Conservation (phyloP, 2,113 vertebrate species). For the Perca fluviatilis region DNA sequence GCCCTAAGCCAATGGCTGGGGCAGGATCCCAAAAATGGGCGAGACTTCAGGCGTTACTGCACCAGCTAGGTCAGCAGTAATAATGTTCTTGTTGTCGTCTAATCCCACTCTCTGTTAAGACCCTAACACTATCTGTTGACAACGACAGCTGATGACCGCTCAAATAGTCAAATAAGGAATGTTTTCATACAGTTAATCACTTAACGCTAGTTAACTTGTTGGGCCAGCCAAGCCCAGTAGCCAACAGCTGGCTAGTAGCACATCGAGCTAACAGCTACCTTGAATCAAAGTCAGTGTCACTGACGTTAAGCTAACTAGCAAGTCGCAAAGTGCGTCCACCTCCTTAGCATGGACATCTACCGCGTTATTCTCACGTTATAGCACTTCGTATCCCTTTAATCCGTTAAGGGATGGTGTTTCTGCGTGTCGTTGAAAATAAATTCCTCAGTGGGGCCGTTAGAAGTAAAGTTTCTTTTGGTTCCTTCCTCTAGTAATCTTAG, state of each 20-base stretch:
- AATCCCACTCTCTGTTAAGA: conserved; percentile 12
- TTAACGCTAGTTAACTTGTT: conserved; percentile 70
- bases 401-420: conserved; percentile 34
- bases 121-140: conserved; percentile 2
- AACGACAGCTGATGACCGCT: neutral
- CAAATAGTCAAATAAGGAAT: neutral
- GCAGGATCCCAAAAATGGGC: conserved; percentile 75
- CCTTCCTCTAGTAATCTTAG: conserved; percentile 84
- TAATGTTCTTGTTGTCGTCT: conserved; percentile 47
- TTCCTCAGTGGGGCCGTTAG: conserved; percentile 68
- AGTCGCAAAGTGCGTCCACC: conserved; percentile 65
- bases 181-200: conserved; percentile 57
- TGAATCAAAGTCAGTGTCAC: conserved; percentile 79
- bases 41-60: conserved; percentile 74
- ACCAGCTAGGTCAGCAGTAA: conserved; percentile 72
- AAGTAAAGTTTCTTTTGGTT: conserved; percentile 86
- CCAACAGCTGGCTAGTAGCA: conserved; percentile 73
- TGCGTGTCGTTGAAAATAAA: conserved; percentile 40
- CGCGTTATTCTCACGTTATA: conserved; percentile 16
- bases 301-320: conserved; percentile 70
- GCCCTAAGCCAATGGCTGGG: conserved; percentile 71
- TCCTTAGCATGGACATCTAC: conserved; percentile 34
- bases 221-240: conserved; percentile 67
- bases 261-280: conserved; percentile 75
- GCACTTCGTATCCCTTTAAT: conserved; percentile 32